These are phyloP conservation scores for Spialia ferax DNA, from an alignment of 2,888 invertebrate genomes.

Conservation along the genomic window DNA sequence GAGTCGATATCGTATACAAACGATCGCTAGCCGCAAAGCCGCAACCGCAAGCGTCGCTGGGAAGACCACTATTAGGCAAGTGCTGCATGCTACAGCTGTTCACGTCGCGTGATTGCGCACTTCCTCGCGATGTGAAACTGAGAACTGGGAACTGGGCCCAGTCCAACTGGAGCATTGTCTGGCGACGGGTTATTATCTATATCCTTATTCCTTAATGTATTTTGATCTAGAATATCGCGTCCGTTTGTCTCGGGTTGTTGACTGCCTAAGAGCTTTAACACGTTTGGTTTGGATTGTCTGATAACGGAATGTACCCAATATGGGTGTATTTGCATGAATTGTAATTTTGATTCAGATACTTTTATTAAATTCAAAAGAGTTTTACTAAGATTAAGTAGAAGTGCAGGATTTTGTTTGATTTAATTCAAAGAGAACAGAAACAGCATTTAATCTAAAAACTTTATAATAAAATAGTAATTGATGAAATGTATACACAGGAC, in stretches of 20 bases:
- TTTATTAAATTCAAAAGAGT: no score
- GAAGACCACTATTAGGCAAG: constrained; percentile 44
- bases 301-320: not conserved
- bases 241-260: not conserved
- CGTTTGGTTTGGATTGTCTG: not conserved
- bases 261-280: not conserved
- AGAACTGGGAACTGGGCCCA: constrained; percentile 43
- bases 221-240: constrained; percentile 21
- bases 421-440: no score
- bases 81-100: constrained; percentile 46
- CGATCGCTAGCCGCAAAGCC: not conserved
- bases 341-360: no score
- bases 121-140: constrained; percentile 62
- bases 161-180: constrained; percentile 19
- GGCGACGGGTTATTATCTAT: constrained; percentile 13
- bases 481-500: no score
- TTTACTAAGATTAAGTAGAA: no score
- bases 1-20: not conserved
- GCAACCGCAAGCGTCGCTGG: constrained; percentile 6
- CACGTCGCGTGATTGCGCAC: constrained; percentile 67
- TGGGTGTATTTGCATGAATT: no score
- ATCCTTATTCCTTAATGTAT: constrained; percentile 18
- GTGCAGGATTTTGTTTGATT: no score
- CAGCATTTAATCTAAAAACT: no score
- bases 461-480: no score